Base-by-base conservation (phyloP, 2,797 vertebrate species). In the Spinus pinus region DNA sequence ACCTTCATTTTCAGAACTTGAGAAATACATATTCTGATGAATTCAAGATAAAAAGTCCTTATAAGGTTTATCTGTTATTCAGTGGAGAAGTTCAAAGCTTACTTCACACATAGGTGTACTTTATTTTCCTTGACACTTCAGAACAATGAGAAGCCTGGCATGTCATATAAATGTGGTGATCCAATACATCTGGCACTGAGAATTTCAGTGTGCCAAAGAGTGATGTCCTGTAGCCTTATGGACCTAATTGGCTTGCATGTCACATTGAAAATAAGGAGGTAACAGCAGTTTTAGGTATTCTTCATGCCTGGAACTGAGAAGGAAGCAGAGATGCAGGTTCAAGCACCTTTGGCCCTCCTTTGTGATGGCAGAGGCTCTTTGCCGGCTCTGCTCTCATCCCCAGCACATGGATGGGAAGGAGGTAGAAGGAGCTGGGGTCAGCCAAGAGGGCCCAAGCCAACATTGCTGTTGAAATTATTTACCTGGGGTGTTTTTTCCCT, bases 381-480 rank as follows among this genome's bases (percentile, higher is more conserved):
- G 56, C 19, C 24, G 58, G 57, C 33, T 53, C 18, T 21, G 27
- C 27, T 21, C 33, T 56, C 31, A 22, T 7, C 20, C 41, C 0
- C 6, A 44, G n/a, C 17, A 39, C 0, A 0, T 20, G 49, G 24
- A 6, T 28, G 50, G 51, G 66, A 51, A 57, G 9, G 17, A 62
- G 28, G 19, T 47, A 28, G 42, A 53, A 78, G n/a, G 28, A 57
- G 17, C 8, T 13, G 39, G n/a, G 7, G 1, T 49, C 54, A 61
- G 58, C 23, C 27, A 31, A 2, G 2, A 47, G 21, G 6, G 35
- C 14, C 9, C 33, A 30, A 30, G 27, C 16, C 51, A 65, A 5
- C 7, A 14, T 7, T 0, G 0, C 3, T 69, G 16, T 7, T 84
- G 56, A 72, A 93, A 46, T 1, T 18, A 51, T 3, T 41, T 41